A percentile compares a stretch with the other conserved stretches of the same genome.
Evolutionary conservation across 2,113 vertebrate species (phyloP).

Genomic region (Aspidoscelis tigris): DNA sequence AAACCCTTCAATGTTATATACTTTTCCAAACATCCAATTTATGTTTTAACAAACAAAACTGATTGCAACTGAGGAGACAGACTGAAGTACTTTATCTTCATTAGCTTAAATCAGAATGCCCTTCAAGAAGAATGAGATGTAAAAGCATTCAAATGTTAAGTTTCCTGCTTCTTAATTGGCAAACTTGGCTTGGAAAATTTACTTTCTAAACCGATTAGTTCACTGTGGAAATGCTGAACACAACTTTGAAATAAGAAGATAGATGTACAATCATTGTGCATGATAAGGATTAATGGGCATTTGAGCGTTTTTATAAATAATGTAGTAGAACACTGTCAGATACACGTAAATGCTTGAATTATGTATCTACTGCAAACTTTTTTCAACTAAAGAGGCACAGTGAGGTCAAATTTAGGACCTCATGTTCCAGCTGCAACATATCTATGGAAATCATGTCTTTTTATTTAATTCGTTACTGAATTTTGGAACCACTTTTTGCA

Average conservation of each 20-base stretch:
- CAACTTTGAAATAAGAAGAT: not conserved
- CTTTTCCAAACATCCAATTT: not conserved
- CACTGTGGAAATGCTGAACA: conserved; percentile 7
- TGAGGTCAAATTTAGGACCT: not conserved
- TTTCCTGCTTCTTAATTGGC: conserved; percentile 4
- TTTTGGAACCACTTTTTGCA: not conserved
- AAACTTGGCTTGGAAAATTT: not conserved
- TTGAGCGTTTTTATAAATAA: conserved; percentile 29
- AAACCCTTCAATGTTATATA: not conserved
- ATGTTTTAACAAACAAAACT: conserved; percentile 19
- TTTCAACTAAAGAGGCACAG: conserved; percentile 2
- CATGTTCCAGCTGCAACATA: not conserved
- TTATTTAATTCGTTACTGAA: not conserved
- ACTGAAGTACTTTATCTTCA: conserved; percentile 25
- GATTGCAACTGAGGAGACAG: conserved; percentile 20
- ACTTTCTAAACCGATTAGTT: not conserved
- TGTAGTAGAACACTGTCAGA: not conserved
- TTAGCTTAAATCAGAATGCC: conserved; percentile 34
- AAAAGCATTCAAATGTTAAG: not conserved
- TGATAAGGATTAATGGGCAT: conserved; percentile 23
- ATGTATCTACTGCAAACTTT: conserved; percentile 15
- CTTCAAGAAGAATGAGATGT: not conserved
- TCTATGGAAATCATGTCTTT: not conserved
- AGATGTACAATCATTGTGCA: not conserved
- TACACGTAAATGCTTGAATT: conserved; percentile 9